phyloP scores from a whole-genome alignment of 2,113 vertebrate species.

The Anser brachyrhynchus region DNA sequence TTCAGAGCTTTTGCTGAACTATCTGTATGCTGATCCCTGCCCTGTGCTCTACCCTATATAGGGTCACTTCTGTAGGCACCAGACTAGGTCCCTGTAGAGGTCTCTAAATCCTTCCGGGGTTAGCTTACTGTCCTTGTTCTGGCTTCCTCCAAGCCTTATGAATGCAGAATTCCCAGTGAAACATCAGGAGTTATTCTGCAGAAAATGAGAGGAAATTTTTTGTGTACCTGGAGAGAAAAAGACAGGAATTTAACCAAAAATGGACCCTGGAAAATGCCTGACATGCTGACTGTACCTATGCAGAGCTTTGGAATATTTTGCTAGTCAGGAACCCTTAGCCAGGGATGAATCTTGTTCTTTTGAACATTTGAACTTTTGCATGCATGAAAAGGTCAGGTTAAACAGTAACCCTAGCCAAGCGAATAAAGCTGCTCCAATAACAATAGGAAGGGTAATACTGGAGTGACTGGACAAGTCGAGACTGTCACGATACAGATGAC shows the following conservation, averaged over 20 bases:
- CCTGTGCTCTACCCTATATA: neutral
- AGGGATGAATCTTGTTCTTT: neutral
- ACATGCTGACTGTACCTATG: neutral
- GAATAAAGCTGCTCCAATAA: rapidly evolving
- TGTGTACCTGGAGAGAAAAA: neutral
- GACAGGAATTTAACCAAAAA: neutral
- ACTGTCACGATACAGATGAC: neutral
- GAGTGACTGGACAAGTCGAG: neutral
- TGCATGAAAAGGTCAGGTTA: neutral
- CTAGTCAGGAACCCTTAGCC: neutral
- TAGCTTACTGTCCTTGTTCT: neutral
- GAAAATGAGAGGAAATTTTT: neutral
- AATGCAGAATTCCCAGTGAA: neutral
- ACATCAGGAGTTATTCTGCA: neutral
- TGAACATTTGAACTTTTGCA: neutral
- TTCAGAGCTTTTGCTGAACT: neutral
- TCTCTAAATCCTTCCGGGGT: rapidly evolving
- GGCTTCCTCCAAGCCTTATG: neutral
- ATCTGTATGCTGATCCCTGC: neutral
- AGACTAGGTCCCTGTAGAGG: neutral
- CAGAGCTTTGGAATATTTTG: neutral
- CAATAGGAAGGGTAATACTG: neutral
- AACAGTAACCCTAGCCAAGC: neutral
- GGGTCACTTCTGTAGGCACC: neutral
- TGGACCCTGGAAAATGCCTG: neutral